Conservation (phyloP, 92 coral and sea anemone genomes). For the Palythoa grandis region DNA sequence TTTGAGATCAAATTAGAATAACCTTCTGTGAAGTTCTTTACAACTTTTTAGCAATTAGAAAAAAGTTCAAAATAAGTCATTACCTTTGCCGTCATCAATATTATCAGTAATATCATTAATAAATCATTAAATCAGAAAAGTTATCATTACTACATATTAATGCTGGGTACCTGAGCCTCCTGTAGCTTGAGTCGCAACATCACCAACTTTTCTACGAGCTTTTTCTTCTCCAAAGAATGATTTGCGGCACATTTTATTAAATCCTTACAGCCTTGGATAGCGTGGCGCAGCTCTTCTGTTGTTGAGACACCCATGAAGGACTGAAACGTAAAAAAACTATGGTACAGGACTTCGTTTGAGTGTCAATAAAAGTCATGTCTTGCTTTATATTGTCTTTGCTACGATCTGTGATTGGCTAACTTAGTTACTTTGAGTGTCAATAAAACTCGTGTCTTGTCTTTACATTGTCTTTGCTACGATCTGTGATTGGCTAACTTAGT, state of each 20-base stretch:
- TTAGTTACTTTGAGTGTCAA: too few relatives aligned
- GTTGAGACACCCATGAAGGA: conserved; percentile 91
- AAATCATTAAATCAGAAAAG: neutral
- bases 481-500: too few relatives aligned
- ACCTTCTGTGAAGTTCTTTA: too few relatives aligned
- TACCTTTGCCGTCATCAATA: neutral
- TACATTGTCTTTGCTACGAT: too few relatives aligned
- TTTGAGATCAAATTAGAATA: too few relatives aligned
- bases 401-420: too few relatives aligned
- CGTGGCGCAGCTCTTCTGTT: conserved; percentile 85
- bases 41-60: too few relatives aligned
- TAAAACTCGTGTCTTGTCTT: too few relatives aligned
- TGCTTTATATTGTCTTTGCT: too few relatives aligned
- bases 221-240: conserved; percentile 70
- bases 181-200: conserved; percentile 86
- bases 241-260: conserved; percentile 64
- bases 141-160: neutral
- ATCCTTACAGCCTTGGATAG: conserved; percentile 87
- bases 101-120: neutral
- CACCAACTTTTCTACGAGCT: conserved; percentile 77
- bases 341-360: neutral
- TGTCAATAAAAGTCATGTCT: too few relatives aligned
- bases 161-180: conserved; percentile 67
- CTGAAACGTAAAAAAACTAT: conserved; percentile 30
- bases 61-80: too few relatives aligned